Base-by-base conservation (phyloP, 2,113 vertebrate species). In the Nerophis lumbriciformis region DNA sequence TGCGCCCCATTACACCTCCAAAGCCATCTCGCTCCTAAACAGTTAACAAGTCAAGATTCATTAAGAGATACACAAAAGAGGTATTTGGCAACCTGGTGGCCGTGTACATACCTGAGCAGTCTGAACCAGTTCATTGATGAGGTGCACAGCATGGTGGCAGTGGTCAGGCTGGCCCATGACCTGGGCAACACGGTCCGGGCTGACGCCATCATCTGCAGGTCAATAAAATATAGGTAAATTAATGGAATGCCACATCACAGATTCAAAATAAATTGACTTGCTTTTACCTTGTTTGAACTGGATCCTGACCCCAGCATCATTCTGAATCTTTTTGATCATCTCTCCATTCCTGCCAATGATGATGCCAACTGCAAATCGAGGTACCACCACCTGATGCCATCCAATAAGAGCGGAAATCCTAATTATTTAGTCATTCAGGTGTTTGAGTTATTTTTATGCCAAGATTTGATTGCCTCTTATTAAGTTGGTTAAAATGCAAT, bases 241-340 rank as follows among this genome's bases (percentile, higher is more conserved):
- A 19, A 8, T 4, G 9, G 10, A 13, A 6, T 12, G 3, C 13
- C n/a, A 44, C 37, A 56, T 56, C 44, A 12, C 6, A 19, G 4
- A 28, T 6, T 39, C 42, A 4, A 0, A 42, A 10, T 13, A 16
- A 21, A 0, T 10, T 14, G 36, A 21, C 3, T 13, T 59, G 12
- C 47, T 61, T 90, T 80, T 71, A 95, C 97, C 97, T 93, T 95
- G 96, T 81, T 96, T 99, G 80, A 99, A 99, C 86, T 99, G 97
- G 88, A 98, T 96, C 88, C 96, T 91, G 85, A 99, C 97, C 5
- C 95, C 94, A 4, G 96, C 95, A 64, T 98, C 97, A 6, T 93
- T 99, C 84, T 99, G 95, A 83, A 99, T 98, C 91, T 97, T 99
- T 83, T 96, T 99, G 79, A 99, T 98, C 97, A 98, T 99, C 72